These are phyloP conservation scores for Dendroctonus ponderosae DNA, from an alignment of 1,140 invertebrate genomes.

Conservation along the genomic window DNA sequence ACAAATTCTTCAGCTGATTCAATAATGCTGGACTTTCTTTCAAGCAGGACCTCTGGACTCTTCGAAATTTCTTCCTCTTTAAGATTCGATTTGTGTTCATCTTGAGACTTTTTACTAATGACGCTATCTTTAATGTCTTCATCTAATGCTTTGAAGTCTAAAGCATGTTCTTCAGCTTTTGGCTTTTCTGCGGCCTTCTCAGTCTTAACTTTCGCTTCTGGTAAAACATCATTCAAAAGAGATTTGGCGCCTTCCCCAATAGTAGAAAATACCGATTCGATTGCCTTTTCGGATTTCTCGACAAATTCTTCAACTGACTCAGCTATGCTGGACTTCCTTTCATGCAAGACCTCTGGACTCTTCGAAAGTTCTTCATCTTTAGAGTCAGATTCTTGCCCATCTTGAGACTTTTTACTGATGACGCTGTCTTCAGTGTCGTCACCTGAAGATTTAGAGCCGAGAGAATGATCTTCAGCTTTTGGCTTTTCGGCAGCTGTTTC, in stretches of 20 bases:
- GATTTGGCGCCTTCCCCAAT: background rate
- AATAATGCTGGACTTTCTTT: no score
- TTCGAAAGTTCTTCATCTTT: background rate
- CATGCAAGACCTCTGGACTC: background rate
- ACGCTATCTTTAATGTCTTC: no score
- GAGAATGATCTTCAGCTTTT: background rate
- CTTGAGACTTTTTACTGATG: no score
- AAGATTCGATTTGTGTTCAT: background rate
- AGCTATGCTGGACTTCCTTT: background rate
- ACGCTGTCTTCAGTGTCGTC: no score
- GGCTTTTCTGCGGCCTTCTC: background rate
- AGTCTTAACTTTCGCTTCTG: no score
- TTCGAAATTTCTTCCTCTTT: background rate
- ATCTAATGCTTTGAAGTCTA: no score
- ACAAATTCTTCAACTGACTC: constrained; percentile 4
- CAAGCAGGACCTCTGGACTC: no score
- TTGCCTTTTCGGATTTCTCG: constrained; percentile 16
- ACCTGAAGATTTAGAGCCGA: no score
- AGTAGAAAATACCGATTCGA: background rate
- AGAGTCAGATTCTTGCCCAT: no score
- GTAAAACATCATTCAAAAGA: background rate
- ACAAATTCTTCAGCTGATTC: no score
- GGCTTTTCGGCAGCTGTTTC: background rate
- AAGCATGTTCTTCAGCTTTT: background rate
- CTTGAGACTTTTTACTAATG: background rate